phyloP scores from a whole-genome alignment of 1,140 invertebrate genomes.

The Helicoverpa zea region DNA sequence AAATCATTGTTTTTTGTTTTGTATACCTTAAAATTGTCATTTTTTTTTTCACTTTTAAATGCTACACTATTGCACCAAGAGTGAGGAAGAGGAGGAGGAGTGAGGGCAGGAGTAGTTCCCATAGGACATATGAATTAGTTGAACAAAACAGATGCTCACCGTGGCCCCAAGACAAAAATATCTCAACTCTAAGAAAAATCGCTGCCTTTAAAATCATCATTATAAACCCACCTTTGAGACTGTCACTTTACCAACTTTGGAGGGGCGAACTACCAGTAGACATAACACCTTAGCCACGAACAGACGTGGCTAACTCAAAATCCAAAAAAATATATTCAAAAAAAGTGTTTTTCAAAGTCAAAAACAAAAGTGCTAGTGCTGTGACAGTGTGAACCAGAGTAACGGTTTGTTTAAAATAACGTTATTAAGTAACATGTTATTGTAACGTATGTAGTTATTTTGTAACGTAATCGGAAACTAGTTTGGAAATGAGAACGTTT shows the following conservation, averaged over 20 bases:
- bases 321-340: neutral
- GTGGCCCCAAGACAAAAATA: no score
- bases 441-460: constrained; percentile 3
- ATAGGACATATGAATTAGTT: no score
- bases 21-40: no score
- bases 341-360: constrained; percentile 38
- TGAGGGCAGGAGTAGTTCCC: no score
- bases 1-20: no score
- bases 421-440: constrained; percentile 10
- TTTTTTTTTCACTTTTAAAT: no score
- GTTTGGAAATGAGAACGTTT: constrained; percentile 22
- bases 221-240: constrained; percentile 6
- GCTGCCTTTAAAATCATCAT: neutral
- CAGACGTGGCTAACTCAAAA: constrained; percentile 34
- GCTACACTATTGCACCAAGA: no score
- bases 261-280: constrained; percentile 39
- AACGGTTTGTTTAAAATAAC: constrained; percentile 3
- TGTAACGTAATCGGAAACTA: constrained; percentile 32
- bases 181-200: neutral
- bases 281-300: constrained; percentile 30
- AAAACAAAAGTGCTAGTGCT: constrained; percentile 29
- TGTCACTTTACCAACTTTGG: constrained; percentile 26
- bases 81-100: no score
- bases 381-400: constrained; percentile 10
- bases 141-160: no score